Conservation (phyloP, 2,113 vertebrate genomes). For the Ifrita kowaldi region DNA sequence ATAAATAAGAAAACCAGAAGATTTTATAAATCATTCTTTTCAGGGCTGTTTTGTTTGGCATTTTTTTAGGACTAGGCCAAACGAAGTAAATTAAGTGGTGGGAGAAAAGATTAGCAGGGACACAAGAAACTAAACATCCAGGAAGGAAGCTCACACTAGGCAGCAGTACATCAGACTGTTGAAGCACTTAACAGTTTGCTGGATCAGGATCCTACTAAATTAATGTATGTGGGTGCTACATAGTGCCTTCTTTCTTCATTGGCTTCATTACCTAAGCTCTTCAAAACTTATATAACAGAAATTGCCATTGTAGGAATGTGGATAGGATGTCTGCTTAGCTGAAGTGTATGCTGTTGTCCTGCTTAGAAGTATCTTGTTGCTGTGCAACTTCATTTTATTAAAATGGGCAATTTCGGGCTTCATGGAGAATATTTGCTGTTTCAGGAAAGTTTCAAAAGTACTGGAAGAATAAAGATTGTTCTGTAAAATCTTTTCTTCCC, state of each 20-base stretch:
- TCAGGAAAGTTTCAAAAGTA: neutral
- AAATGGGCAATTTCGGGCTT: accelerated
- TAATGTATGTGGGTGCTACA: neutral
- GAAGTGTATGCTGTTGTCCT: neutral
- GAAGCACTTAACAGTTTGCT: neutral
- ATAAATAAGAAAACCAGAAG: neutral
- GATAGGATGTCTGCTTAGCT: neutral
- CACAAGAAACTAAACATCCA: neutral
- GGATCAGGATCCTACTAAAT: neutral
- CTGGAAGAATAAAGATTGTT: neutral
- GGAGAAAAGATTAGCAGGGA: too few relatives aligned
- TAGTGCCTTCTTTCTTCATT: neutral
- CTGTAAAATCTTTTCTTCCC: neutral
- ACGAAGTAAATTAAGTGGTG: neutral
- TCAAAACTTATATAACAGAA: neutral
- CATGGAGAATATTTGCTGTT: neutral
- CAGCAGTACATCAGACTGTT: neutral
- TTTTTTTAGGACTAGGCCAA: neutral
- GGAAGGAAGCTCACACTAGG: neutral
- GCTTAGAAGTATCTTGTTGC: neutral
- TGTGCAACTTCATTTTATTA: neutral
- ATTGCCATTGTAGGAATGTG: neutral
- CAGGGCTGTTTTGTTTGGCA: neutral
- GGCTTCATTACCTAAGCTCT: neutral
- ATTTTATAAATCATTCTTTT: neutral